Base-by-base conservation (phyloP, 2,797 vertebrate genomes). In the Protosalanx chinensis region DNA sequence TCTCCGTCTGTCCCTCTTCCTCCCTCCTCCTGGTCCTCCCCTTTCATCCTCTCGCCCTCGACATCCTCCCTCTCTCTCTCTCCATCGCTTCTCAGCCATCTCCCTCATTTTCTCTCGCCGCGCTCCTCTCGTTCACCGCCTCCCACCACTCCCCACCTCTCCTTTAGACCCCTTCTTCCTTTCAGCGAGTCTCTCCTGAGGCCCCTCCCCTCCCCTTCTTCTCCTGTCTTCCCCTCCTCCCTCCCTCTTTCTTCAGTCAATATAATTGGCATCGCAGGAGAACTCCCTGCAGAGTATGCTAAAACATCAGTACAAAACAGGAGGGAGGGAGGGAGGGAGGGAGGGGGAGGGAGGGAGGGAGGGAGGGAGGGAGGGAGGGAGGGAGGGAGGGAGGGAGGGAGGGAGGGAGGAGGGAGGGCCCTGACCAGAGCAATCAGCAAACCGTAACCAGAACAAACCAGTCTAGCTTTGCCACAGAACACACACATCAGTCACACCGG, bases 201-300 rank as follows among this genome's bases (percentile, higher is more conserved):
- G 10, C 15, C 78, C 82, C 69, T 79, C 78, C 77, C 71, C 74
- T 71, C 67, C 70, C 41, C 49, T 72, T 58, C 68, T 78, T 56
- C 76, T 64, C 75, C 79, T 72, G 73, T n/a, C 71, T 80, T 71
- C 77, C 75, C 80, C 74, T 78, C 78, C 79, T 78, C 66, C 58
- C 68, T 63, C 71, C 74, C 75, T 76, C 81, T 83, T 87, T 88
- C 90, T 88, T 88, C 84, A 90, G 89, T 92, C 88, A 89, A 89
- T 92, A 90, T 92, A 92, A 92, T 92, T 92, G 91, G 91, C 90
- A 90, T 90, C 84, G 84, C 85, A 89, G 90, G 87, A 90, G 88
- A 72, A 84, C 87, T 92, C 90, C 90, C 90, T 89, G 87, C 88
- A 91, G 90, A 91, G 87, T 88, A 87, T 88, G 88, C 90, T 91